Evolutionary conservation across 92 coral and sea anemone genomes (phyloP), one percentile per base, ranked within the genome.

Genomic region (Palythoa caribaeorum): DNA sequence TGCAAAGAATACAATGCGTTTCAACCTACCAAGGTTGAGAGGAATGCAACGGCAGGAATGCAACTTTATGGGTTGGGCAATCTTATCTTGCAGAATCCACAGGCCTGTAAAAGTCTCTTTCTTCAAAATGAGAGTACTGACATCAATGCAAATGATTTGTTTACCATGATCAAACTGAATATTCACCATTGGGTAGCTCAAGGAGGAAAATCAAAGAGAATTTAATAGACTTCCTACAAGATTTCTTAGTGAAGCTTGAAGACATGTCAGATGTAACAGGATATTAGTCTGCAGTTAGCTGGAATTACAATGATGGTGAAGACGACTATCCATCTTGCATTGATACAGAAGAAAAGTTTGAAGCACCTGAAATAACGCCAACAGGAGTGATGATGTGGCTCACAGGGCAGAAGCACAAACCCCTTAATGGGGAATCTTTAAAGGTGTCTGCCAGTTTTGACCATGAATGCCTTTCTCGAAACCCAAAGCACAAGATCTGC

Each of bases 311-410:
- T 20, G 44, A 70, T 8, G 39, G 12, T 19, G 8, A 38, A 19
- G 40, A 8, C 11, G 44, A 6, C 28, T 40, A 70, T 12, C 11
- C 4, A 8, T 5, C 40, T 6, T 6, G 38, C 28, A 38, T 28
- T 70, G 74, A 35, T 57, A 13, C 3, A 57, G 16, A 12, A 12
- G 63, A 57, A 57, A 13, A 57, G 74, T 70, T 70, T 38, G 8
- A 21, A 9, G 6, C 15, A 8, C 87, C 93, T 38, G 95, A 90
- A 72, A 60, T 80, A 2, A 53, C 92, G 28, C 91, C 92, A 10
- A 74, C 92, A 51, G 93, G 93, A 13, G 55, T 93, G 54, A 10
- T 90, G 83, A 90, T 88, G 9, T 93, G 95, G 95, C 84, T 93
- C n/a, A 93, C 93, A 38, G 93, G 93, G 28, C 28, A 28, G 28